These are phyloP conservation scores for Epirrhoe tristata DNA, from an alignment of 2,888 invertebrate genomes.

Conservation along the genomic window DNA sequence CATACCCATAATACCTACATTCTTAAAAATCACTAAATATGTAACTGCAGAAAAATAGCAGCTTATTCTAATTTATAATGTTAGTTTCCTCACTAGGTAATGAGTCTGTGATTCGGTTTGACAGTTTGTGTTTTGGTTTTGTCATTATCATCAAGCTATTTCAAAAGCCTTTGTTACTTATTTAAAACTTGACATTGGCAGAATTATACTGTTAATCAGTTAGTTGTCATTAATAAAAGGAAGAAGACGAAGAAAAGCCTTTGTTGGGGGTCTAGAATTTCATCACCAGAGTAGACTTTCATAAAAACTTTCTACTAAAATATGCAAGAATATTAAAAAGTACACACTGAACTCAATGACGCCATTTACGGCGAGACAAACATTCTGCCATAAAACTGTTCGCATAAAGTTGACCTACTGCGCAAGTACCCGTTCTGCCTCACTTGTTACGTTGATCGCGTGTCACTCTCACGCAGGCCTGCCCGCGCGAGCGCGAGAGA, in stretches of 20 bases:
- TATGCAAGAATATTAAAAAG: conserved; percentile 4
- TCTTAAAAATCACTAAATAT: no score
- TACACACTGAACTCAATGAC: conserved; percentile 18
- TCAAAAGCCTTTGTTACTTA: not conserved
- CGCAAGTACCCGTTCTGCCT: conserved; percentile 53
- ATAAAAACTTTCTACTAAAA: not conserved
- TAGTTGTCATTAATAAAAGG: no score
- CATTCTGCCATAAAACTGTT: conserved; percentile 30
- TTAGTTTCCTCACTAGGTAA: no score
- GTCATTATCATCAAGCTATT: no score
- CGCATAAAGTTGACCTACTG: conserved; percentile 45
- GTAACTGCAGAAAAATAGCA: no score
- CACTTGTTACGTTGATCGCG: conserved; percentile 54
- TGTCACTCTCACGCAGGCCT: conserved; percentile 60
- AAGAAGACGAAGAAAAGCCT: no score
- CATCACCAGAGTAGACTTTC: not conserved
- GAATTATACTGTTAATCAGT: no score
- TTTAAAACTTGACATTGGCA: no score
- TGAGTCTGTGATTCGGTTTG: no score
- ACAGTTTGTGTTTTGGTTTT: no score
- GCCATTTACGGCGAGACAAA: conserved; percentile 26
- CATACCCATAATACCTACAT: no score
- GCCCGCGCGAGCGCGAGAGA: conserved; percentile 50
- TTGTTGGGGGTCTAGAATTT: not conserved
- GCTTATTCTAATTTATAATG: no score